Percentiles rank a stretch among this genome's conserved stretches.
phyloP scores from a whole-genome alignment of 1,140 invertebrate genomes.

The Rhyacophila brunnea region DNA sequence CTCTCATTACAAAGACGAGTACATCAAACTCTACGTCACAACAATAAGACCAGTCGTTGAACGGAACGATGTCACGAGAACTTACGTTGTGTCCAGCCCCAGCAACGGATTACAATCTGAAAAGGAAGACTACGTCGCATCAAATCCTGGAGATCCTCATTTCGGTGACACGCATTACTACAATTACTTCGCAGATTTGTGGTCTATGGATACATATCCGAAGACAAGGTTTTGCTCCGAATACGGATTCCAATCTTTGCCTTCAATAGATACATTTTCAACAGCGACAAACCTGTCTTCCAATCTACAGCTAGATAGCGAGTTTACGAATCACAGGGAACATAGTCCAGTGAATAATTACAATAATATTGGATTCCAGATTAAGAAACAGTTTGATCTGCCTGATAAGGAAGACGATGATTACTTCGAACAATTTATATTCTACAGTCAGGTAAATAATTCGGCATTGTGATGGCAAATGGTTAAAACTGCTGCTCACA shows the following conservation, averaged over 20 bases:
- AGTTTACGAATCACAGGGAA: slow-evolving; percentile 74
- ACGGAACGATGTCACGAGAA: slow-evolving; percentile 61
- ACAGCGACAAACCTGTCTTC: slow-evolving; percentile 53
- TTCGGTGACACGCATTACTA: slow-evolving; percentile 97
- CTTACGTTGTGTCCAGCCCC: slow-evolving; percentile 86
- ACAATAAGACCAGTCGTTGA: slow-evolving; percentile 70
- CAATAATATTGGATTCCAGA: slow-evolving; percentile 57
- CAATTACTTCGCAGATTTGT: slow-evolving; percentile 80
- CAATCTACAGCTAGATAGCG: slow-evolving; percentile 63
- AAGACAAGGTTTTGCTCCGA: slow-evolving; percentile 88
- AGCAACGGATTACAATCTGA: slow-evolving; percentile 82
- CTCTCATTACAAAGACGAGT: slow-evolving; percentile 73
- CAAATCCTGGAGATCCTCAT: slow-evolving; percentile 72
- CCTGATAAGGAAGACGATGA: slow-evolving; percentile 52
- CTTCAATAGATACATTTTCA: slow-evolving; percentile 63
- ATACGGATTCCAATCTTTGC: slow-evolving; percentile 92
- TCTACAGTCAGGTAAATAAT: slow-evolving; percentile 69
- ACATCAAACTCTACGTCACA: slow-evolving; percentile 82
- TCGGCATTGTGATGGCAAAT: too few relatives aligned
- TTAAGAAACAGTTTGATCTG: slow-evolving; percentile 60
- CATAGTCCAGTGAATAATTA: slow-evolving; percentile 73
- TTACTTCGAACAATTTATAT: slow-evolving; percentile 62
- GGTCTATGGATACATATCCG: slow-evolving; percentile 76
- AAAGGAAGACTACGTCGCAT: slow-evolving; percentile 71
- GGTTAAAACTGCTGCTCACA: too few relatives aligned